Evolutionary conservation across 2,113 vertebrate species (phyloP).

Genomic region (Petaurus breviceps): DNA sequence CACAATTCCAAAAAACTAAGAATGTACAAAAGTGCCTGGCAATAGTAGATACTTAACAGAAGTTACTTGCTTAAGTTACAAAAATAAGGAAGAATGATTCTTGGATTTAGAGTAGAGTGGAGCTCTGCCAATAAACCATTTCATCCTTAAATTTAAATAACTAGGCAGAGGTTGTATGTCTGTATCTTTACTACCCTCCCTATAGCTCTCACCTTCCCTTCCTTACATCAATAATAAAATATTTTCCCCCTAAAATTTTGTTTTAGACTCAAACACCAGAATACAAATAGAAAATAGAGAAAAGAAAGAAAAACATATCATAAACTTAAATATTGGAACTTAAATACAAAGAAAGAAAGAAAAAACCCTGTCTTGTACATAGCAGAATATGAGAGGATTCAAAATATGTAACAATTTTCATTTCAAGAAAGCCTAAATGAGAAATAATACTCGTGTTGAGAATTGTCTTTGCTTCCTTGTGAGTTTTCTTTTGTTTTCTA

Average conservation of each 20-base stretch:
- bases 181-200: neutral
- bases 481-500: too few species aligned
- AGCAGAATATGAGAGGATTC: too few species aligned
- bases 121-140: neutral
- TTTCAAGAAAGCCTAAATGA: too few species aligned
- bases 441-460: too few species aligned
- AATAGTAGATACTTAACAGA: neutral
- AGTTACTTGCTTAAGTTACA: neutral
- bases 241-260: neutral
- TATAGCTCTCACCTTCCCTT: neutral
- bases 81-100: neutral
- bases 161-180: neutral
- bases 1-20: neutral
- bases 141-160: neutral
- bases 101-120: neutral
- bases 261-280: too few species aligned
- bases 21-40: neutral
- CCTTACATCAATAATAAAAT: neutral
- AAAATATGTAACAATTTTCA: too few species aligned
- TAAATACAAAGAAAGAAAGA: too few species aligned
- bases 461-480: too few species aligned
- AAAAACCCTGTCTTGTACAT: too few species aligned
- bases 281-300: too few species aligned
- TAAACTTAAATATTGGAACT: too few species aligned
- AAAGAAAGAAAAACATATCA: too few species aligned